phyloP scores from a whole-genome alignment of 2,113 vertebrate genomes.

The Forbesichthys papilliferus region DNA sequence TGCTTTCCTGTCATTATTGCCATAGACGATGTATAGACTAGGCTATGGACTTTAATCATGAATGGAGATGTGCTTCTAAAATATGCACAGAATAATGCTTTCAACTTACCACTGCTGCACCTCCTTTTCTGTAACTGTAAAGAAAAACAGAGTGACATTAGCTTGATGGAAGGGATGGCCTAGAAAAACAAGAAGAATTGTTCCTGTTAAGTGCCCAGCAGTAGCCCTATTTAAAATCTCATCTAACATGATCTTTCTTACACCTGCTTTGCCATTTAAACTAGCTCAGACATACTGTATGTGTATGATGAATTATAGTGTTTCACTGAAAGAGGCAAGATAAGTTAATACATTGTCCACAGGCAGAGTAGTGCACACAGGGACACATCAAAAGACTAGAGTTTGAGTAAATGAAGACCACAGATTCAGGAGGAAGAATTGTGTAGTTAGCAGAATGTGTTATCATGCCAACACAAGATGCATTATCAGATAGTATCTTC shows the following conservation, averaged over 20 bases:
- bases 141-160: conserved; percentile 65
- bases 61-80: conserved; percentile 25
- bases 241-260: conserved; percentile 31
- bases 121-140: conserved; percentile 93
- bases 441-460: conserved; percentile 37
- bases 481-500: conserved; percentile 42
- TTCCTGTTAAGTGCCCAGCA: conserved; percentile 18
- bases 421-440: conserved; percentile 32
- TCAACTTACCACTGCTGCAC: conserved; percentile 94
- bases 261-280: conserved; percentile 18
- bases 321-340: conserved; percentile 3
- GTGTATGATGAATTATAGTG: too few species aligned
- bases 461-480: conserved; percentile 48
- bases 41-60: conserved; percentile 5
- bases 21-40: not conserved
- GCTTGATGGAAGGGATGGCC: conserved; percentile 21
- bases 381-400: conserved; percentile 6
- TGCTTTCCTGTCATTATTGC: not conserved
- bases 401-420: conserved; percentile 27
- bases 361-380: conserved; percentile 14
- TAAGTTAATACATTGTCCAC: conserved; percentile 19
- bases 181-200: conserved; percentile 32
- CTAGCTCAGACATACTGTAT: not conserved
- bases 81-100: conserved; percentile 16
- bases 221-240: conserved; percentile 28